Evolutionary conservation across 2,113 vertebrate species (phyloP), one percentile per base, ranked within the genome.

Genomic region (Neopipo cinnamomea): DNA sequence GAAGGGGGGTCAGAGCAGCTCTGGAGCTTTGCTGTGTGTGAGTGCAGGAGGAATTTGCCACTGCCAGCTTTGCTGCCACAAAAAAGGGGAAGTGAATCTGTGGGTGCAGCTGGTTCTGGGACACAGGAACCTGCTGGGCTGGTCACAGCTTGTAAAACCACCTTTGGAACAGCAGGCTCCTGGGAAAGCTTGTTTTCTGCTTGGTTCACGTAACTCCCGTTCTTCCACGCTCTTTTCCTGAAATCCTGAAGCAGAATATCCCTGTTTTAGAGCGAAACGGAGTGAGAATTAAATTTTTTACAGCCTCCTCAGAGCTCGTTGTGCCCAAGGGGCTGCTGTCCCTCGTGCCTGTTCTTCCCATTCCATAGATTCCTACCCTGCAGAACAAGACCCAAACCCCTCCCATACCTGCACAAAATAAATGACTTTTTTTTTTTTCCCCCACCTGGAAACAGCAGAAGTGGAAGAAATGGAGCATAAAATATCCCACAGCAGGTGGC

Each of bases 141-240:
- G 71, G n/a, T 11, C 18, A 2, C 6, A 2, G 7, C 80, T 35
- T 25, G 9, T 4, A 6, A 49, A 20, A n/a, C 10, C 1, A 0
- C 21, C 39, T 79, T 10, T 9, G 59, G 41, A 8, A 5, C 4
- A 30, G n/a, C 3, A 0, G 0, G 0, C 1, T 33, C 6, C 41
- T 3, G 5, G 2, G 0, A 0, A 1, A 15, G 12, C 18, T 19
- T 3, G 1, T 1, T 17, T 8, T 8, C 17, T 39, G 17, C 27
- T 11, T 30, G 5, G 12, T 27, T 53, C 35, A 31, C 14, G 0
- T 5, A 12, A 33, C 14, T 50, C 17, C 53, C 5, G 1, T 8
- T 27, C 11, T 47, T 5, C 30, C 16, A 1, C 0, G 2, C 16
- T 18, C 6, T 22, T 19, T 19, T 35, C 42, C 62, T 12, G 1